These are phyloP conservation scores for Morus bassanus DNA, from an alignment of 2,797 vertebrate species.

Conservation along the genomic window DNA sequence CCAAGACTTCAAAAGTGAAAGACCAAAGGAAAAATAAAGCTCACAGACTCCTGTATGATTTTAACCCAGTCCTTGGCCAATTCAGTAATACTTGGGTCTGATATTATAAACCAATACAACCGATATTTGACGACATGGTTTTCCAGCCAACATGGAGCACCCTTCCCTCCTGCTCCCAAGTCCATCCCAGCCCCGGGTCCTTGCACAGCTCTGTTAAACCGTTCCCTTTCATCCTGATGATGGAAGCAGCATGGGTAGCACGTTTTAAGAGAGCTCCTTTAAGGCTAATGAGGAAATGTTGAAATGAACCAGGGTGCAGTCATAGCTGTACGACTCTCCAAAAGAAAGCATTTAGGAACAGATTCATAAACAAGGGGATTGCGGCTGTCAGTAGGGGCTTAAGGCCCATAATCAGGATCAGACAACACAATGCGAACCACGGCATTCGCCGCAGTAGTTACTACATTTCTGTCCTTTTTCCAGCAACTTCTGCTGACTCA, in stretches of 20 bases:
- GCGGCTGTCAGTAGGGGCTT: constrained; percentile 33
- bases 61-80: background rate
- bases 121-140: accelerated
- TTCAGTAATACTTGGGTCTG: background rate
- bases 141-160: background rate
- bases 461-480: background rate
- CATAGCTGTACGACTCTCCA: background rate
- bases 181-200: background rate
- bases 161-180: background rate
- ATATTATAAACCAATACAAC: background rate
- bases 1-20: too few species aligned
- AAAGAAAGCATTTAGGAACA: background rate
- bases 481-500: constrained; percentile 49
- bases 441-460: accelerated
- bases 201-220: background rate
- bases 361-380: constrained; percentile 52
- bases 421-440: background rate
- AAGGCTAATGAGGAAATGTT: background rate
- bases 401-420: constrained; percentile 16
- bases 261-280: background rate
- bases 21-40: background rate
- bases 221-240: accelerated
- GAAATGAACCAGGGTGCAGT: background rate
- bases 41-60: background rate
- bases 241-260: background rate